Base-by-base conservation (phyloP, 2,113 vertebrate genomes). In the Microcebus murinus region DNA sequence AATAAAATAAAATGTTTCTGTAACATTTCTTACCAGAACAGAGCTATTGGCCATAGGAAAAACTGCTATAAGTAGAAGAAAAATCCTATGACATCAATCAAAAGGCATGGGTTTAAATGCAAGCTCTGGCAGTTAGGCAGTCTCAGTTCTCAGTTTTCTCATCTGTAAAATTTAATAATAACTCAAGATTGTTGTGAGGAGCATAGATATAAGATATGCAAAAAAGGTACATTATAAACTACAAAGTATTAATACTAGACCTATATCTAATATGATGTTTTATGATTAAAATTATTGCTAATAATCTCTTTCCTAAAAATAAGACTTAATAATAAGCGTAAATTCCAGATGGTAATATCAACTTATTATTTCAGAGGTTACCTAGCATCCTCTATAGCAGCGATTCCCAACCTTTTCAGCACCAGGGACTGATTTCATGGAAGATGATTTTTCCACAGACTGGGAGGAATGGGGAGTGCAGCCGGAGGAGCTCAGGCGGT, bases 11-110 rank as follows among this genome's bases (percentile, higher is more conserved):
- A 92, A 59, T 95, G 39, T 77, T 59, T 48, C 57, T 76, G 3
- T 31, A 89, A 55, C 25, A 42, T 89, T 92, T 94, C 55, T 94
- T 93, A 80, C 31, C 42, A 61, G 82, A 84, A 73, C 31, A 95
- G 52, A 94, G 61, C 42, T 55, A 15, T 57, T 86, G 20, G 20
- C 50, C 39, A 13, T 27, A 11, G 25, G n/a, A 20, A 2, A 71
- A 71, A 36, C 50, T 52, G 27, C 59, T 94, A 1, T 79, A 85
- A 84, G 34, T 61, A 71, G 68, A 95, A 87, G 25, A 65, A 90
- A 70, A 14, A 45, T 89, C 27, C 27, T 80, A 85, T 12, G 25
- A 50, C 36, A 76, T 68, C 27, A 76, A 1, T 68, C n/a, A 88
- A 9, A 90, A 87, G 39, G 13, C 63, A 25, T 87, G 25, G 57